Percentiles rank a stretch among this genome's conserved stretches.
These are phyloP conservation scores for Crocidura indochinensis DNA, from an alignment of 2,797 vertebrate species.

Conservation along the genomic window DNA sequence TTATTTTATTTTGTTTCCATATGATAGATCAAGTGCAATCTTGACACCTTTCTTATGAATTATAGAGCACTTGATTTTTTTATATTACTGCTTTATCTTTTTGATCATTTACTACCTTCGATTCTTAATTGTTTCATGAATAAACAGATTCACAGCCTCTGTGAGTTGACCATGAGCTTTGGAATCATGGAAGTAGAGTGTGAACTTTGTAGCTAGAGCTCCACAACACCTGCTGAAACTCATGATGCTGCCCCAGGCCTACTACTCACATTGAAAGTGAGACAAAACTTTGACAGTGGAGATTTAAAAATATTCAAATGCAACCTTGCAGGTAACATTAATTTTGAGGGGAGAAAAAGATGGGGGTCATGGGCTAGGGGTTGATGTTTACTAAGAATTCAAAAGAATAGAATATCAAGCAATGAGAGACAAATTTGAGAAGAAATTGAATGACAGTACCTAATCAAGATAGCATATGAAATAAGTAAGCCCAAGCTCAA, in stretches of 20 bases:
- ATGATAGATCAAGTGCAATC: constrained; percentile 25
- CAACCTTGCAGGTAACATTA: neutral
- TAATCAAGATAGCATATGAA: constrained; percentile 56
- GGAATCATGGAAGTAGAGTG: neutral
- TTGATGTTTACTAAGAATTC: neutral
- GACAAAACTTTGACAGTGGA: constrained; percentile 21
- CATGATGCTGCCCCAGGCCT: neutral
- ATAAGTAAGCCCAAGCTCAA: constrained; percentile 52
- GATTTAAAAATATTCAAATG: constrained; percentile 36
- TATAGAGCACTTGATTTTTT: neutral
- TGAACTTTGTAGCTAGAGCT: neutral
- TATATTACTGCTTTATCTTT: constrained; percentile 21
- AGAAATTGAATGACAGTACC: constrained; percentile 42
- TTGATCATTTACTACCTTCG: neutral
- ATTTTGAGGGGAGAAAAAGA: neutral
- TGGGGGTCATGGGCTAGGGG: neutral
- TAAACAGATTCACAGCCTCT: neutral
- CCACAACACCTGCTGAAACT: neutral
- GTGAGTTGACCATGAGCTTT: neutral
- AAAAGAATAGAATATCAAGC: constrained; percentile 49
- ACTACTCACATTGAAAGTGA: constrained; percentile 33
- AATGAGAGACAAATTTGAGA: neutral
- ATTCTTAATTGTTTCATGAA: neutral
- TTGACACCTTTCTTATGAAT: neutral
- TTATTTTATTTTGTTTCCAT: too few relatives aligned